Percentiles rank a stretch among this genome's conserved stretches.
phyloP scores from a whole-genome alignment of 2,113 vertebrate genomes.

The Grus americana region DNA sequence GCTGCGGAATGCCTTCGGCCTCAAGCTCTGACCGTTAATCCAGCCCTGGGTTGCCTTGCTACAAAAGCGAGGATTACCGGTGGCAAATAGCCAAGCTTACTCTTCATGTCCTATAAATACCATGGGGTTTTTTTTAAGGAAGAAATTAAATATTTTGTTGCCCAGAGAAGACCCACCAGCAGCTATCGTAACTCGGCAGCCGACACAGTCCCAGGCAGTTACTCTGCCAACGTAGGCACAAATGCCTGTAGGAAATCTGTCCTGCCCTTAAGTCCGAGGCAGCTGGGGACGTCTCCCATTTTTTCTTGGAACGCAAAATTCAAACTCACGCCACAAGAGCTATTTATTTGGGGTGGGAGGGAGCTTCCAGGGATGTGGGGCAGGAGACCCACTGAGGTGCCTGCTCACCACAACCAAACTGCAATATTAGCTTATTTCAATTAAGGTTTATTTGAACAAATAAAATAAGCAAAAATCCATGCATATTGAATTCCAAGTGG shows the following conservation, averaged over 20 bases:
- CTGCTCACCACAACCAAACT: not conserved
- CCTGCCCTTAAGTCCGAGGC: not conserved
- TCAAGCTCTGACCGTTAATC: not conserved
- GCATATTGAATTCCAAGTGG: not conserved
- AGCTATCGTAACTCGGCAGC: not conserved
- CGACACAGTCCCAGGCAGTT: not conserved
- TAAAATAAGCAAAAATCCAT: not conserved
- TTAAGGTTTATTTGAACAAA: not conserved
- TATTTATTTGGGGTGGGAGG: not conserved
- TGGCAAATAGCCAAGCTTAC: not conserved
- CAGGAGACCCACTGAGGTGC: no score
- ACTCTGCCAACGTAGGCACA: no score
- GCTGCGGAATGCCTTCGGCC: fast-evolving
- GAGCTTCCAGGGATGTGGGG: not conserved
- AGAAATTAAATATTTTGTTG: not conserved
- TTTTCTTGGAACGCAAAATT: not conserved
- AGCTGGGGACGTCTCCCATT: not conserved
- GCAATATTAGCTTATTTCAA: not conserved
- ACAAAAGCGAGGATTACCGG: not conserved
- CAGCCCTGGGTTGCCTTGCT: not conserved
- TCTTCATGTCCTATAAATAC: not conserved
- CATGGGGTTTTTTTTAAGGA: not conserved
- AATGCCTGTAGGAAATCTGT: not conserved
- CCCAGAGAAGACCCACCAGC: not conserved
- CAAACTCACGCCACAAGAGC: not conserved